Conservation (phyloP, 2,888 invertebrate species). For the Ennomos erosarius region DNA sequence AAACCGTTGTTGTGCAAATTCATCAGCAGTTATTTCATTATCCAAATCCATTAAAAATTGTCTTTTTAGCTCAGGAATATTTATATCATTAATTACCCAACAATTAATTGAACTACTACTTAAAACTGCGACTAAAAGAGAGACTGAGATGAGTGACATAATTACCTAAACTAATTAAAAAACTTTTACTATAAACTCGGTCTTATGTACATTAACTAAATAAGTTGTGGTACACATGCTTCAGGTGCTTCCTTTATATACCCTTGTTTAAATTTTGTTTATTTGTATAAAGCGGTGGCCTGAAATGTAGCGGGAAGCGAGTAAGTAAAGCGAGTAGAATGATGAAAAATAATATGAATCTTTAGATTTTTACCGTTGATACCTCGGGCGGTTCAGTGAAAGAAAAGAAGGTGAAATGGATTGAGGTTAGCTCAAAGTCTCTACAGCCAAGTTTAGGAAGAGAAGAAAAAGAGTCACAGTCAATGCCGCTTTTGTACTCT, state of each 20-base stretch:
- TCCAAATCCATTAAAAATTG: constrained; percentile 7
- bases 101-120: constrained; percentile 22
- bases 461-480: no score
- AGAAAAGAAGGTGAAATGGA: no score
- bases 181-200: constrained; percentile 3
- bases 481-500: no score
- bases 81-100: constrained; percentile 45
- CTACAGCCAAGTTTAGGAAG: no score
- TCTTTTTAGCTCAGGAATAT: constrained; percentile 8
- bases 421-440: no score
- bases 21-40: constrained; percentile 15
- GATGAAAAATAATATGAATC: no score
- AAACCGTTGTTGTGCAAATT: constrained; percentile 38
- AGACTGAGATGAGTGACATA: constrained; percentile 3
- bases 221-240: constrained; percentile 25
- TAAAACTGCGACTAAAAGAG: constrained; percentile 12
- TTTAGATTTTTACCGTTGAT: no score
- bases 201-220: constrained; percentile 6
- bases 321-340: no score
- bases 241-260: constrained; percentile 41
- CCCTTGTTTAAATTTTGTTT: constrained; percentile 36
- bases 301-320: constrained; percentile 18
- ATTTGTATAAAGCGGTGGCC: constrained; percentile 36
- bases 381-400: no score
- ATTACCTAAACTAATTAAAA: constrained; percentile 9